Evolutionary conservation across 2,113 vertebrate genomes (phyloP), one percentile per base, ranked within the genome.

Genomic region (Danionella cerebrum): DNA sequence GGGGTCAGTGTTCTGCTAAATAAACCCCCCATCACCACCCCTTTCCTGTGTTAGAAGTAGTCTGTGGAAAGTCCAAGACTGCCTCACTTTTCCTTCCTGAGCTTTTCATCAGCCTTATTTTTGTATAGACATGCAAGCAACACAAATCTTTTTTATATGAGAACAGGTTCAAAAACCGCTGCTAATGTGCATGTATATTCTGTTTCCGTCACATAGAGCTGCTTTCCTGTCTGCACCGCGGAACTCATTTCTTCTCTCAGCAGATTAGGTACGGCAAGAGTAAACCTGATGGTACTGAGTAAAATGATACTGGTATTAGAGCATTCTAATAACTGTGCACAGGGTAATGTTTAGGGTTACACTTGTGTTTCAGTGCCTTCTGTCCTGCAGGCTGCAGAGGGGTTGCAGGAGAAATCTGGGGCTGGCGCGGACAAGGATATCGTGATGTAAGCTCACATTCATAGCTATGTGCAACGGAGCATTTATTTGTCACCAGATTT

Each of bases 341-440:
- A 33, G 14, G 36, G 55, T 12, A 24, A 44, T 21, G 8, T 22
- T 35, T 6, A 50, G 14, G 68, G 53, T 19, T 21, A 16, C 1
- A 12, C 51, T 19, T 59, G 22, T 65, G 47, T 78, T 77, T 24
- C 82, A 94, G 93, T 3, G 76, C 84, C 19, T 94, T 88, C 79
- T 94, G 93, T 69, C 92, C 93, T 0, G 91, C 87, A 0, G 93
- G 93, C 65, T 94, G 93, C 78, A 89, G 85, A 76, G 80, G 82
- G 36, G 84, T 91, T 18, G 60, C 80, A 0, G 92, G 91, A n/a
- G 92, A 93, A 21, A 84, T 94, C 65, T 92, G 90, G 89, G 93
- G 93, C 59, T 89, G 85, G 76, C 80, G 73, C 0, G 86, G 78
- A 3, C 86, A 85, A 27, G 93, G 93, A 65, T 94, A 94, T 83